Evolutionary conservation across 2,797 vertebrate species (phyloP), one percentile per base, ranked within the genome.

Genomic region (Thalassophryne amazonica): DNA sequence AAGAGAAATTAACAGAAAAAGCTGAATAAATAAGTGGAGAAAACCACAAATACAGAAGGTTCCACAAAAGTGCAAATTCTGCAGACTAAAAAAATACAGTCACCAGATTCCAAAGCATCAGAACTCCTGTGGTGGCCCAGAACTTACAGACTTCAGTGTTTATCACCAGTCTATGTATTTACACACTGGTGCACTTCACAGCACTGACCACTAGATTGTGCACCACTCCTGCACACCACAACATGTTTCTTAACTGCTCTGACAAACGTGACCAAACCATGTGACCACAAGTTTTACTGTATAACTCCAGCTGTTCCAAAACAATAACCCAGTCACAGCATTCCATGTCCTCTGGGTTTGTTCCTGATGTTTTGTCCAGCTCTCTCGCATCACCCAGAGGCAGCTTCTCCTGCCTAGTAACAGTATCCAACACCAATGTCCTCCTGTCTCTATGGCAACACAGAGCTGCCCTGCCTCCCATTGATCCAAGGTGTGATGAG

Each of bases 391-490:
- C 56, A 40, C 27, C 60, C 51, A 54, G 61, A 57, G 38, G 36
- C 63, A 56, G 59, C 51, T 69, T 76, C 78, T 83, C 83, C 70
- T 86, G 84, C 83, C 80, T 87, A 69, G 76, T 69, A 86, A 88
- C 85, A 87, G 85, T 81, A 86, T 74, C 80, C 74, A 83, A 84
- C 77, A 68, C 85, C 86, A 81, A 83, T 86, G 84, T 90, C 86
- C 89, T 86, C 78, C 70, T 63, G 76, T 91, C 80, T 77, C 91
- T 82, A 91, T 92, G 79, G 90, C 80, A 91, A 91, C 90, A 82
- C 63, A 63, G 71, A 71, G 73, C 52, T 39, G 57, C 49, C 69
- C 58, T 67, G 49, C 64, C 54, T 70, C 58, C 55, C 66, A 78
- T 71, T 73, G 76, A 79, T 81, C 74, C 15, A 19, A 67, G 45